Evolutionary conservation across 2,888 invertebrate species (phyloP).

Genomic region (Trissonchulus latispiculum): DNA sequence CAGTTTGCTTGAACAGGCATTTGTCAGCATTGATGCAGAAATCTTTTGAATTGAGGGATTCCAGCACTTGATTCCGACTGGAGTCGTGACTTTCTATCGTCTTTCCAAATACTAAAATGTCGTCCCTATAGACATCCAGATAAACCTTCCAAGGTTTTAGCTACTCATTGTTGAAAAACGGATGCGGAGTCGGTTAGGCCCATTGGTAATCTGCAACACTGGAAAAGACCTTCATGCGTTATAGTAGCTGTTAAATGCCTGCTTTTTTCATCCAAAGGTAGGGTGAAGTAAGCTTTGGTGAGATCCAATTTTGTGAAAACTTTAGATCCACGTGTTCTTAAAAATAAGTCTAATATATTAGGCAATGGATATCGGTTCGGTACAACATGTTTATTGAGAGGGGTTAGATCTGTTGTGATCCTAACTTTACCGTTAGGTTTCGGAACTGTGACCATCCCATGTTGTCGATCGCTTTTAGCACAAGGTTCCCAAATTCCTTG

Average conservation of each 20-base stretch:
- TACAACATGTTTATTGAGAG: not conserved
- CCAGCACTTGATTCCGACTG: slow-evolving; percentile 26
- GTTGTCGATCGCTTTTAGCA: not conserved
- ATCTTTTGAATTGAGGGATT: not conserved
- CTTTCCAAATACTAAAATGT: slow-evolving; percentile 7
- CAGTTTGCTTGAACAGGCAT: not conserved
- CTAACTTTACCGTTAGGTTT: not conserved
- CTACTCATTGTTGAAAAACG: not conserved
- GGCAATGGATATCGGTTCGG: not conserved
- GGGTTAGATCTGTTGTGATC: not conserved
- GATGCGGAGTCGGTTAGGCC: slow-evolving; percentile 9
- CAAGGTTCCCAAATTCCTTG: not conserved
- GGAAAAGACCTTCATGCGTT: not conserved
- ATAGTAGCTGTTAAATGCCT: not conserved
- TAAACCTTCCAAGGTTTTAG: not conserved
- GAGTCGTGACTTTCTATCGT: slow-evolving; percentile 22
- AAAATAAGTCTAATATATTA: not conserved
- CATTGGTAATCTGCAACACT: not conserved
- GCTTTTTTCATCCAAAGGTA: not conserved
- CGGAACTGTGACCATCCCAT: slow-evolving; percentile 1
- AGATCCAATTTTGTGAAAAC: slow-evolving; percentile 3
- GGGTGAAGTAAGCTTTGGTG: not conserved
- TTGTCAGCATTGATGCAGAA: not conserved
- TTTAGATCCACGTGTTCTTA: not conserved
- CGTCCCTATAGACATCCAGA: not conserved